A percentile compares a stretch with the other conserved stretches of the same genome.
Evolutionary conservation across 2,888 invertebrate genomes (phyloP).

Genomic region (Zhuqinia jingwanae): DNA sequence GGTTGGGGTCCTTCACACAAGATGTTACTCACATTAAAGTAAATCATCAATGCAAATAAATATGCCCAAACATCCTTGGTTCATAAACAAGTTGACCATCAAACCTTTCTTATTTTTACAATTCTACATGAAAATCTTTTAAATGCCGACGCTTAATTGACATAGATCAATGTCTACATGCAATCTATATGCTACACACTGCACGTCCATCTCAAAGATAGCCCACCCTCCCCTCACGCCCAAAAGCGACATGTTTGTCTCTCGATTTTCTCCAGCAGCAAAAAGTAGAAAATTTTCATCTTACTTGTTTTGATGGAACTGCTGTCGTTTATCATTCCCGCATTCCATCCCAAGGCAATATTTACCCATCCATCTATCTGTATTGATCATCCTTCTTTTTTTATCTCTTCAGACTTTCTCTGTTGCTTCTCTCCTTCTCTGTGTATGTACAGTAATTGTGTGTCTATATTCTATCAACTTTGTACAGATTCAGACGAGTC

Average conservation of each 20-base stretch:
- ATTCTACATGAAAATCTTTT: too few species aligned
- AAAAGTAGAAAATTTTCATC: not conserved
- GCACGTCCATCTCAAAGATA: too few species aligned
- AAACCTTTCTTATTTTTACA: too few species aligned
- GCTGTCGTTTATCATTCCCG: conserved; percentile 59
- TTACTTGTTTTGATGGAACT: conserved; percentile 27
- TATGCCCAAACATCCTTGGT: too few species aligned
- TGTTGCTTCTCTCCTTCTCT: not conserved
- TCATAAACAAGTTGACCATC: too few species aligned
- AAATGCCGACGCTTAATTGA: too few species aligned
- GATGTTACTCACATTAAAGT: too few species aligned
- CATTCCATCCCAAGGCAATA: not conserved
- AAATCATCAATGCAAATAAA: too few species aligned
- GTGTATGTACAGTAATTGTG: not conserved
- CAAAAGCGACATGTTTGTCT: not conserved
- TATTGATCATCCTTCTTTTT: not conserved
- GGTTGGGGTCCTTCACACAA: too few species aligned
- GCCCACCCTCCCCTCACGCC: not conserved
- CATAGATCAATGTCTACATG: too few species aligned
- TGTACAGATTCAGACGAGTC: conserved; percentile 70
- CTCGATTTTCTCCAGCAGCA: not conserved
- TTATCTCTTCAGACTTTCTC: not conserved
- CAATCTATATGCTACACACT: too few species aligned
- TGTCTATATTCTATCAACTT: not conserved
- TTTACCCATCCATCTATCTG: not conserved